Percentiles rank a stretch among this genome's conserved stretches.
Evolutionary conservation across 2,797 vertebrate species (phyloP).

Genomic region (Apogon talboti): DNA sequence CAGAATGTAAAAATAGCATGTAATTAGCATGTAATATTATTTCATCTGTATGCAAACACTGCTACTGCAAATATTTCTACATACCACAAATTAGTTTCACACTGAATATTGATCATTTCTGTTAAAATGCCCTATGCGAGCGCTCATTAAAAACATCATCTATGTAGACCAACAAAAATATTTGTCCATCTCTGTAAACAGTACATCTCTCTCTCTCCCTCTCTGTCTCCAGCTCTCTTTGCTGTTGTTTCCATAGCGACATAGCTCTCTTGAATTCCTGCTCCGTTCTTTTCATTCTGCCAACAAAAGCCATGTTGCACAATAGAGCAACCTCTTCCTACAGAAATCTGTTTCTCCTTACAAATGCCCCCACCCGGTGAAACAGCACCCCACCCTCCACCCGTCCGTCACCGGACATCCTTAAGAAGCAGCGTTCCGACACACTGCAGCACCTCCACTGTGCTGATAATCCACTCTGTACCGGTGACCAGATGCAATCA

Average conservation of each 20-base stretch:
- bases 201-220: slow-evolving; percentile 41
- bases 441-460: slow-evolving; percentile 17
- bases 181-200: slow-evolving; percentile 77
- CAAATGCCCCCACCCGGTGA: slow-evolving; percentile 5
- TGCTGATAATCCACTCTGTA: slow-evolving; percentile 27
- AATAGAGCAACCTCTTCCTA: slow-evolving; percentile 81
- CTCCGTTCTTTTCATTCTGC: slow-evolving; percentile 81
- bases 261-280: slow-evolving; percentile 82
- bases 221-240: slow-evolving; percentile 63
- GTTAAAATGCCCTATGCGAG: slow-evolving; percentile 20
- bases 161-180: slow-evolving; percentile 62
- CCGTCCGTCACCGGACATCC: slow-evolving; percentile 52
- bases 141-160: slow-evolving; percentile 23
- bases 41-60: not conserved
- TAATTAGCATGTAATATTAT: slow-evolving; percentile 3
- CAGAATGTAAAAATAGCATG: slow-evolving; percentile 32
- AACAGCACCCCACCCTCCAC: slow-evolving; percentile 24
- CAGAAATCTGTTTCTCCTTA: slow-evolving; percentile 69
- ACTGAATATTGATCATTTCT: slow-evolving; percentile 11
- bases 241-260: slow-evolving; percentile 88
- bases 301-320: slow-evolving; percentile 84
- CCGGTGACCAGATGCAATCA: slow-evolving; percentile 46
- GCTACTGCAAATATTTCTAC: not conserved
- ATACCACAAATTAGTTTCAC: not conserved
- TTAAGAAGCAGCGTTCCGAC: slow-evolving; percentile 27